A percentile compares a stretch with the other conserved stretches of the same genome.
Conservation (phyloP, 2,888 invertebrate genomes). For the Macrosiphum euphorbiae region DNA sequence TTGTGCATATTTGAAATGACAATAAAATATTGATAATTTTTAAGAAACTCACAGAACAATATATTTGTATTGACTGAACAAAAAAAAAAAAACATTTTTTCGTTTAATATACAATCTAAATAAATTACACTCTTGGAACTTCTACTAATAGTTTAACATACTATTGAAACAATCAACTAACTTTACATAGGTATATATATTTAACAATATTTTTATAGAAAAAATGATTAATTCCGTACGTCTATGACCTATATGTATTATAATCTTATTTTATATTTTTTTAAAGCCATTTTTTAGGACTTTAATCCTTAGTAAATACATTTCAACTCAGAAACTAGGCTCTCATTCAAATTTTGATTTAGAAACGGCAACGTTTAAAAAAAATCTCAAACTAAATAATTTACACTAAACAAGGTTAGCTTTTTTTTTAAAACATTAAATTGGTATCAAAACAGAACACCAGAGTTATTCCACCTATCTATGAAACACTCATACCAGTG, state of each 20-base stretch:
- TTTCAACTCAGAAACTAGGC: too few relatives aligned
- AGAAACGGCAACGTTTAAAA: too few relatives aligned
- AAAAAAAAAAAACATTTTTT: neutral
- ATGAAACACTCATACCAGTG: neutral
- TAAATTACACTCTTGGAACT: neutral
- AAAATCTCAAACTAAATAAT: too few relatives aligned
- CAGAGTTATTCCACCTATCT: neutral
- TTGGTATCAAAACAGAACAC: too few relatives aligned
- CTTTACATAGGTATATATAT: neutral
- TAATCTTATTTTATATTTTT: neutral
- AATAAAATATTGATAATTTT: neutral
- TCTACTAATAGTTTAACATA: neutral
- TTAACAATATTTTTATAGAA: neutral
- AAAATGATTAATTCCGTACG: neutral
- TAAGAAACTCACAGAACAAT: neutral
- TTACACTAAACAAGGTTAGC: too few relatives aligned
- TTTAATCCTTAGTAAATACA: too few relatives aligned
- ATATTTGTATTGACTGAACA: neutral
- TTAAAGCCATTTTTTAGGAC: too few relatives aligned
- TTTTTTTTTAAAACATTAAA: too few relatives aligned
- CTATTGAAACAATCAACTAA: neutral
- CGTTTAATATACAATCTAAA: neutral
- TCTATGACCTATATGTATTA: neutral
- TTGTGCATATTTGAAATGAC: neutral
- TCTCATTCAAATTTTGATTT: too few relatives aligned